Conservation (phyloP, 2,888 invertebrate genomes). For the Rotaria macrura region DNA sequence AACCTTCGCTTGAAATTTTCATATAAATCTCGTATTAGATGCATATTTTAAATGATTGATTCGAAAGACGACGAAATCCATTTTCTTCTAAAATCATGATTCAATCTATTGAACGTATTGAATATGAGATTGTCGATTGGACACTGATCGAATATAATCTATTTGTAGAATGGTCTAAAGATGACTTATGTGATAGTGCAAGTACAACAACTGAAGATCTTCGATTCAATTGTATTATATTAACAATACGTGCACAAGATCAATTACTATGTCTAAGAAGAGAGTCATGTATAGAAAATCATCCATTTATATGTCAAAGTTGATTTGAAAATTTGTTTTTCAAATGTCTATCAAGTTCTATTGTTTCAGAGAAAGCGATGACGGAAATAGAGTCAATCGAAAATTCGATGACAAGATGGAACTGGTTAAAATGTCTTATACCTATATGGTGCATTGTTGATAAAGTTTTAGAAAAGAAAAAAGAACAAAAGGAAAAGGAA, state of each 20-base stretch:
- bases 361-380: not conserved
- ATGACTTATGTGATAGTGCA: not conserved
- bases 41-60: too few species aligned
- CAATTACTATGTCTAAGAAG: not conserved
- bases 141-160: too few species aligned
- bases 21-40: too few species aligned
- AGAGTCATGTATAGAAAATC: not conserved
- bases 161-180: not conserved
- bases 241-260: not conserved
- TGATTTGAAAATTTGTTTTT: not conserved
- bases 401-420: not conserved
- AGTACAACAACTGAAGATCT: not conserved
- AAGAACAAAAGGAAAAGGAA: not conserved
- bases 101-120: too few species aligned
- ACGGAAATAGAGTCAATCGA: not conserved
- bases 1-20: too few species aligned
- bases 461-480: not conserved
- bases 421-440: not conserved
- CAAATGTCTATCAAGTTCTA: too few species aligned
- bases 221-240: not conserved
- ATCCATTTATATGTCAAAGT: slow-evolving; percentile 5
- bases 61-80: too few species aligned
- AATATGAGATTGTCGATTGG: too few species aligned
- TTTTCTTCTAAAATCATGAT: too few species aligned
- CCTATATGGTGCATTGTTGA: not conserved